Percentiles rank a stretch among this genome's conserved stretches.
Evolutionary conservation across 2,797 vertebrate species (phyloP).

Genomic region (Prionace glauca): DNA sequence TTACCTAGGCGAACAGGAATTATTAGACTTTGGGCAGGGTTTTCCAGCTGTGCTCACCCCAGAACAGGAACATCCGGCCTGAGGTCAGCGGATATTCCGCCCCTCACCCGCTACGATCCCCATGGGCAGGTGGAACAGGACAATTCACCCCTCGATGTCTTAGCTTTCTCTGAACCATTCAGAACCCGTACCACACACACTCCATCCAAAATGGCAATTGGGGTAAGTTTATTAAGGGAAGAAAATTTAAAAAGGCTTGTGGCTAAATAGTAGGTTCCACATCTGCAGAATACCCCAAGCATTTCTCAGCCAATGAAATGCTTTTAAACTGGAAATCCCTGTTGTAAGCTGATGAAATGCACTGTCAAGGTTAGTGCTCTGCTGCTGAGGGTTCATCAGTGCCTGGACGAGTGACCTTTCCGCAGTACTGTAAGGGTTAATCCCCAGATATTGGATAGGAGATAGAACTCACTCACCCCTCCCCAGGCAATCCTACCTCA

Average conservation of each 20-base stretch:
- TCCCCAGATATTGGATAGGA: neutral
- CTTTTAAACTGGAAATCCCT: neutral
- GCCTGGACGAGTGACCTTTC: neutral
- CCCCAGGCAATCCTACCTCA: too few relatives aligned
- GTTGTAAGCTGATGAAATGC: neutral
- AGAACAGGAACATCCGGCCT: too few relatives aligned
- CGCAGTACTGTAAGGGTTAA: neutral
- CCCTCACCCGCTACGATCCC: too few relatives aligned
- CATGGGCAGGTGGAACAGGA: too few relatives aligned
- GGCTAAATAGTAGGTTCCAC: neutral
- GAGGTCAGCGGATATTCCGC: too few relatives aligned
- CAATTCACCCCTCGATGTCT: neutral
- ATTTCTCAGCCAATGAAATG: neutral
- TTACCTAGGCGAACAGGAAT: too few relatives aligned
- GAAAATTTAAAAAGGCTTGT: neutral
- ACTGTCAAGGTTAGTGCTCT: neutral
- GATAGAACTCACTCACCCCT: neutral
- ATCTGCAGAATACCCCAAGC: neutral
- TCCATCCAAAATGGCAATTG: neutral
- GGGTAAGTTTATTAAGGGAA: neutral
- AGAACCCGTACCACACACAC: neutral
- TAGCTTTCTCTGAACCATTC: neutral
- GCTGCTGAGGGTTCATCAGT: neutral
- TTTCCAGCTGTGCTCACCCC: too few relatives aligned
- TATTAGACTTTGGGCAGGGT: too few relatives aligned